phyloP scores from a whole-genome alignment of 2,797 vertebrate genomes.

The Florisuga fusca region DNA sequence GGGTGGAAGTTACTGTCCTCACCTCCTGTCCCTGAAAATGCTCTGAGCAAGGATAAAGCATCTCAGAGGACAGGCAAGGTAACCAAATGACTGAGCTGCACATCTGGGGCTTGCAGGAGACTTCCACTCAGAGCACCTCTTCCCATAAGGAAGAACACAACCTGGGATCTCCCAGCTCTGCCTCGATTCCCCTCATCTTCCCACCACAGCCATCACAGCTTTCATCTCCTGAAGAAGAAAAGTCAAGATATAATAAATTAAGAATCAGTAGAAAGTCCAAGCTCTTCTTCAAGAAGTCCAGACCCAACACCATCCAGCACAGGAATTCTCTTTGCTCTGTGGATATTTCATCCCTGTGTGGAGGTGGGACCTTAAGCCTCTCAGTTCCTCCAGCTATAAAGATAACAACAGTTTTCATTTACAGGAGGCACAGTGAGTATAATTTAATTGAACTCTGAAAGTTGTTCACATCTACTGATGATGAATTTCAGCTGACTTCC shows the following conservation, averaged over 20 bases:
- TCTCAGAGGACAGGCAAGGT: neutral
- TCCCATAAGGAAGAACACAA: neutral
- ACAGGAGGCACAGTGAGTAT: neutral
- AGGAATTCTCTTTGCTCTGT: neutral
- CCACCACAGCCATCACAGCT: rapidly evolving
- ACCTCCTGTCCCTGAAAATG: neutral
- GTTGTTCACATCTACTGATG: neutral
- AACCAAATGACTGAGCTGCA: neutral
- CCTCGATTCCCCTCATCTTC: neutral
- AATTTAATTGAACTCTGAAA: neutral
- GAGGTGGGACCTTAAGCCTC: neutral
- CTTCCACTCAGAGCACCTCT: neutral
- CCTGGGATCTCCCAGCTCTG: neutral
- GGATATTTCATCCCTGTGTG: neutral
- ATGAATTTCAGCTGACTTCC: neutral
- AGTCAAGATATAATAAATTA: neutral
- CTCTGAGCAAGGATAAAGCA: neutral
- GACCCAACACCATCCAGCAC: neutral
- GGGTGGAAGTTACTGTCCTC: neutral
- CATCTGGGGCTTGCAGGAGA: neutral
- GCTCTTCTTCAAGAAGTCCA: neutral
- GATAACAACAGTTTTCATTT: neutral
- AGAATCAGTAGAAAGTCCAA: neutral
- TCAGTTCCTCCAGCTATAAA: neutral
- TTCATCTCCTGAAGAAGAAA: too few relatives aligned